Conservation (phyloP, 2,797 vertebrate species). For the Crypturellus tataupa region DNA sequence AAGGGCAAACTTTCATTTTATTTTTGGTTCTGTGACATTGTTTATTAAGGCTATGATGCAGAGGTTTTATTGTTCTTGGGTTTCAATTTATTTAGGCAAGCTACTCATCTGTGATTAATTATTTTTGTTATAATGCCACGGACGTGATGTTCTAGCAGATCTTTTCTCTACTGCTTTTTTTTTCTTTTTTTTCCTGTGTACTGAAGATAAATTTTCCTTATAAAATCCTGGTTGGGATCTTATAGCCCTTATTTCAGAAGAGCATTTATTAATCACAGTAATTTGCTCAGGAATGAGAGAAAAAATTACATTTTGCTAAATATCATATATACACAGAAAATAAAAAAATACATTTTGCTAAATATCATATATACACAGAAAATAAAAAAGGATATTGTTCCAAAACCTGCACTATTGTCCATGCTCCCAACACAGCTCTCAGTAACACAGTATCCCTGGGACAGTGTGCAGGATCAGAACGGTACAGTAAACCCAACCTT, state of each 20-base stretch:
- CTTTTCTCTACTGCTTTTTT: not conserved
- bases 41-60: not conserved
- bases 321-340: not conserved
- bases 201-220: not conserved
- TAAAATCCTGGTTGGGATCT: not conserved
- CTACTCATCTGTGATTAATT: constrained; percentile 36
- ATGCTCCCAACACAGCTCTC: not conserved
- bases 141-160: not conserved
- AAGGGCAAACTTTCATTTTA: not conserved
- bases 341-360: not conserved
- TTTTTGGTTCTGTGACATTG: not conserved
- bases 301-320: not conserved
- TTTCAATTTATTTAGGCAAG: constrained; percentile 15
- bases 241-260: not conserved
- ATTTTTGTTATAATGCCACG: not conserved
- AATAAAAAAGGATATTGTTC: not conserved
- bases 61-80: not conserved
- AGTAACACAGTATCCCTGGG: not conserved
- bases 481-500: not conserved
- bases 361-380: not conserved
- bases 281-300: not conserved
- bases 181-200: not conserved
- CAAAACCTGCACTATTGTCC: not conserved
- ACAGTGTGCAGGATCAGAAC: not conserved
- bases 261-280: not conserved